Conservation (phyloP, 37 sponge, comb jelly and placozoan genomes). For the Agelas oroides region DNA sequence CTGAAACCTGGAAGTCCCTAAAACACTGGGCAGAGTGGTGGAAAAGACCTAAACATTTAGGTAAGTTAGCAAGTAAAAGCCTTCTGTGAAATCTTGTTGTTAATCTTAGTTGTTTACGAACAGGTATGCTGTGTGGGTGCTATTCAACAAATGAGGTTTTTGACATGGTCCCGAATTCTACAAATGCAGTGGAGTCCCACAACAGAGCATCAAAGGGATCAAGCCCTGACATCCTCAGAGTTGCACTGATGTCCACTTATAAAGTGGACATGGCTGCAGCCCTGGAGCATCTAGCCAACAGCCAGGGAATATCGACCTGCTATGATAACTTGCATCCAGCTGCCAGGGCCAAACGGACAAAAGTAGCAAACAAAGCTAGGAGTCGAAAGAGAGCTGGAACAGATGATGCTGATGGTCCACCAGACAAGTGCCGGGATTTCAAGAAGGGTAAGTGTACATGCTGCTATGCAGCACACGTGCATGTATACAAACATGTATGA, state of each 20-base stretch:
- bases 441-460: slow-evolving; percentile 3
- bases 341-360: background rate
- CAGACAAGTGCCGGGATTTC: slow-evolving; percentile 23
- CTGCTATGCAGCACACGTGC: too few relatives aligned
- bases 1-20: slow-evolving; percentile 1
- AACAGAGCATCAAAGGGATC: slow-evolving; percentile 6
- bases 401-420: slow-evolving; percentile 47
- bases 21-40: slow-evolving; percentile 32
- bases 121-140: too few relatives aligned
- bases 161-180: background rate
- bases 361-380: slow-evolving; percentile 17
- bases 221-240: slow-evolving; percentile 13
- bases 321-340: slow-evolving; percentile 3
- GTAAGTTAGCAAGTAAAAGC: too few relatives aligned
- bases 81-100: too few relatives aligned
- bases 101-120: too few relatives aligned
- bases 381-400: background rate
- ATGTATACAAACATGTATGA: too few relatives aligned
- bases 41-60: background rate
- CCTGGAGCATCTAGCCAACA: slow-evolving; percentile 22
- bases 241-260: slow-evolving; percentile 3
- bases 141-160: too few relatives aligned
- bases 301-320: background rate
- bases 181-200: slow-evolving; percentile 47
- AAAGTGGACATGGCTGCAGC: slow-evolving; percentile 47